Base-by-base conservation (phyloP, 2,888 invertebrate species). In the Metopia argyrocephala region DNA sequence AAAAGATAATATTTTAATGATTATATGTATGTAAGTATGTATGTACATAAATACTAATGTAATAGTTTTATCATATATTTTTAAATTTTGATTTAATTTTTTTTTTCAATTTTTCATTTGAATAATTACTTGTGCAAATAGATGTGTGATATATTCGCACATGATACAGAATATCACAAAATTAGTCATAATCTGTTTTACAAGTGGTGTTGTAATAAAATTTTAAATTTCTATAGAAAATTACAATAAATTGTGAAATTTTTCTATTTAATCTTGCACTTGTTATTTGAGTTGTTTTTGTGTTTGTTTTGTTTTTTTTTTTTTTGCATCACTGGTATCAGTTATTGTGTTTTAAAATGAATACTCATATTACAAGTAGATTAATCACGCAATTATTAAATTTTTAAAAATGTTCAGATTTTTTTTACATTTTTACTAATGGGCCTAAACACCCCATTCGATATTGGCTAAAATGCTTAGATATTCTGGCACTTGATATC, bases 121-220 rank as follows among this genome's bases (percentile, higher is more conserved):
- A 38, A 9, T 38, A 38, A 38, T 38, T 15, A 15, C 38, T 38
- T 38, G 15, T 38, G 15, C 15, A 38, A 38, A 38, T 15, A 12
- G 1, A 31, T n/a, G n/a, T n/a, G n/a, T n/a, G n/a, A n/a, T n/a
- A n/a, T n/a, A n/a, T n/a, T n/a, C n/a, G n/a, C n/a, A n/a, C n/a
- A n/a, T n/a, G n/a, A n/a, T n/a, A n/a, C n/a, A 31, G 9, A 31
- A 31, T 7, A 31, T 1, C 7, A 31, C 7, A 31, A 68, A 48
- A 69, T 69, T 69, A 70, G 70, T 70, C 70, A 70, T 48, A 59
- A 50, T 48, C 46, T 59, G 50, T 70, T 69, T 56, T 28, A 31
- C 27, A 65, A 65, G 31, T n/a, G n/a, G n/a, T n/a, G n/a, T 65
- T 65, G 28, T 50, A 57, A 27, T 69, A 69, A 46, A 46, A 46